These are phyloP conservation scores for Furnarius figulus DNA, from an alignment of 2,113 vertebrate genomes.

Conservation along the genomic window DNA sequence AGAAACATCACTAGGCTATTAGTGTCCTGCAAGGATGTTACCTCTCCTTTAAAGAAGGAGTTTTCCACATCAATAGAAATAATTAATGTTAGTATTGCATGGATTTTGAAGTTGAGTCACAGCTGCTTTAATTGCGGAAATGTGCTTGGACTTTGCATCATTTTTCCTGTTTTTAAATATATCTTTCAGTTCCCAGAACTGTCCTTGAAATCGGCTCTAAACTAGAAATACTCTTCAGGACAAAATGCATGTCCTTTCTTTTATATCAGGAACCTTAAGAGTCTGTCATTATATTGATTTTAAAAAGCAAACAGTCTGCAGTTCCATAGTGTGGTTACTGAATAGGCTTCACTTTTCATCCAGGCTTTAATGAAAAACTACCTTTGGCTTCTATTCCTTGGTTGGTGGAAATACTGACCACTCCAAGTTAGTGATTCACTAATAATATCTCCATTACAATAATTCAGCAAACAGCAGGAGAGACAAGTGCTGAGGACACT, in stretches of 20 bases:
- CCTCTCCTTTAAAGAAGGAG: background rate
- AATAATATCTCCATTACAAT: slow-evolving; percentile 21
- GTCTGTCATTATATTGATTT: slow-evolving; percentile 23
- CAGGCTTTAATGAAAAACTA: slow-evolving; percentile 3
- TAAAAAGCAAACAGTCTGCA: background rate
- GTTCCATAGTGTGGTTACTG: background rate
- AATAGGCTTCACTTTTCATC: slow-evolving; percentile 11
- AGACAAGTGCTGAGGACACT: background rate
- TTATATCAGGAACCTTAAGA: background rate
- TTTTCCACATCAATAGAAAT: background rate
- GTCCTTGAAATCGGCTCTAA: background rate
- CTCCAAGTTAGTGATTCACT: background rate
- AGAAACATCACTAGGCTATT: background rate
- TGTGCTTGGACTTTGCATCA: background rate
- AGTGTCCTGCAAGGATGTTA: background rate
- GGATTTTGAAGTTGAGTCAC: background rate
- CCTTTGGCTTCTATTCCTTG: background rate
- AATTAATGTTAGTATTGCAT: background rate
- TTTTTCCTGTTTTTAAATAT: background rate
- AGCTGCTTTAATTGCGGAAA: background rate
- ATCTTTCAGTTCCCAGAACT: background rate
- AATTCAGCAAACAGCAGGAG: background rate
- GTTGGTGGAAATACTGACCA: background rate
- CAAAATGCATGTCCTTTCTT: background rate
- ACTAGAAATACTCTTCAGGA: background rate